A percentile compares a stretch with the other conserved stretches of the same genome.
phyloP scores from a whole-genome alignment of 1,140 invertebrate species.

The Dendroctonus valens region DNA sequence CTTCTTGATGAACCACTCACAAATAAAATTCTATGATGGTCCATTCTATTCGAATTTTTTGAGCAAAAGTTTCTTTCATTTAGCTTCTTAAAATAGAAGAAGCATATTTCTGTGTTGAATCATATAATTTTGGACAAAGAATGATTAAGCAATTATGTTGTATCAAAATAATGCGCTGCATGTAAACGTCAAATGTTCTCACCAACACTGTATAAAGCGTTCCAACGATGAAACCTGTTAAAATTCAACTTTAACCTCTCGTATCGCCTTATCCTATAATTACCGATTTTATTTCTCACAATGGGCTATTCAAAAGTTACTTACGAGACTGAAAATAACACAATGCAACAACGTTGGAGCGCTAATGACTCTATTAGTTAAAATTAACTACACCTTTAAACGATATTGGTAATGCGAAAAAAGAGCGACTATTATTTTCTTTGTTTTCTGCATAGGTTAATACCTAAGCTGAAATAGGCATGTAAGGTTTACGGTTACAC shows the following conservation, averaged over 20 bases:
- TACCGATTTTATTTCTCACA: slow-evolving; percentile 16
- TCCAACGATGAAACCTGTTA: slow-evolving; percentile 11
- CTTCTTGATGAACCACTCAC: too few relatives aligned
- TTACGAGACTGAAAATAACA: slow-evolving; percentile 10
- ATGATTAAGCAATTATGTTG: too few relatives aligned
- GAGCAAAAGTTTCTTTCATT: too few relatives aligned
- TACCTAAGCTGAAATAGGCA: background rate
- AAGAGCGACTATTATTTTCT: background rate
- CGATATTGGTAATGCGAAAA: background rate
- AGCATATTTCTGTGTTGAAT: too few relatives aligned
- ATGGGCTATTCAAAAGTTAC: slow-evolving; percentile 10
- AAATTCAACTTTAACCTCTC: slow-evolving; percentile 11
- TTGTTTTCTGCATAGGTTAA: slow-evolving; percentile 1
- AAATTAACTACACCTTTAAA: slow-evolving; percentile 7
- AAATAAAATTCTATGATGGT: too few relatives aligned
- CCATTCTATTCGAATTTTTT: too few relatives aligned
- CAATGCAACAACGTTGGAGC: slow-evolving; percentile 1
- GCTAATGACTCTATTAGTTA: slow-evolving; percentile 17
- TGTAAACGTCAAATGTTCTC: too few relatives aligned
- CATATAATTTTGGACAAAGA: too few relatives aligned
- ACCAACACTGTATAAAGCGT: too few relatives aligned
- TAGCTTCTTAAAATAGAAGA: too few relatives aligned
- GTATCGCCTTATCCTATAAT: slow-evolving; percentile 9
- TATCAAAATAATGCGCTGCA: too few relatives aligned
- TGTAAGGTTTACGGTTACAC: background rate